phyloP scores from a whole-genome alignment of 2,113 vertebrate species.

The Rhodinocichla rosea region DNA sequence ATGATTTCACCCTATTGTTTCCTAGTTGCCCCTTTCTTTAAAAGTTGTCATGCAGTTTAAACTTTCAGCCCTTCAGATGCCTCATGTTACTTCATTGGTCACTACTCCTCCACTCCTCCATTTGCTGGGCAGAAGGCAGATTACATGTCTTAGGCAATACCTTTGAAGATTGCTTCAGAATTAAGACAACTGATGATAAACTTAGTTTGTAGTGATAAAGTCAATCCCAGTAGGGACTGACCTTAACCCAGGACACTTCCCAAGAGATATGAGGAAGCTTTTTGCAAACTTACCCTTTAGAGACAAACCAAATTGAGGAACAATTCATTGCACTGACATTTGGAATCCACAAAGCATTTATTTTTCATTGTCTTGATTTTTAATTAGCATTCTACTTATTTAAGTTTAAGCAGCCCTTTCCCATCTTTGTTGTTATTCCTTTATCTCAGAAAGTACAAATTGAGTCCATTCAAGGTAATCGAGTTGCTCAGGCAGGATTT shows the following conservation, averaged over 20 bases:
- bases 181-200: neutral
- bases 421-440: neutral
- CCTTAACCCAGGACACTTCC: neutral
- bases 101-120: neutral
- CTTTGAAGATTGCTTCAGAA: neutral
- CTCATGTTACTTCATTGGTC: neutral
- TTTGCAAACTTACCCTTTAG: neutral
- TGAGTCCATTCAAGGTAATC: neutral
- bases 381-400: neutral
- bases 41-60: neutral
- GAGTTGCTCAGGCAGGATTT: neutral
- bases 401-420: neutral
- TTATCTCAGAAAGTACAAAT: neutral
- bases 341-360: neutral
- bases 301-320: neutral
- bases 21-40: neutral
- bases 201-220: neutral
- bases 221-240: neutral
- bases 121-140: neutral
- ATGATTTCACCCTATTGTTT: neutral
- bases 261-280: neutral
- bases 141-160: neutral
- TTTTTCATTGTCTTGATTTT: neutral
- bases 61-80: neutral
- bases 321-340: neutral